Evolutionary conservation across 2,113 vertebrate genomes (phyloP), one percentile per base, ranked within the genome.

Genomic region (Grammomys surdaster): DNA sequence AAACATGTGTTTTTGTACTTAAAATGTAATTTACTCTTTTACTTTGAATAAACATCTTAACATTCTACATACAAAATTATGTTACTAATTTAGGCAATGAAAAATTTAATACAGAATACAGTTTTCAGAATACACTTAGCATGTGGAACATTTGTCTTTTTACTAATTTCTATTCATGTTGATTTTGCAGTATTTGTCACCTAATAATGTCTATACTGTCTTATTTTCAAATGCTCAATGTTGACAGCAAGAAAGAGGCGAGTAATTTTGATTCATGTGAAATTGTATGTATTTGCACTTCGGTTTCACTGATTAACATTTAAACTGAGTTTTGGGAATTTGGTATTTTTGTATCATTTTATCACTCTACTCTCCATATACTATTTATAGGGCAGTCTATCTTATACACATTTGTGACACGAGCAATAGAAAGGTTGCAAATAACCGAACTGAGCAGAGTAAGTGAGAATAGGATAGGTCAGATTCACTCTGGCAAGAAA

Each of bases 401-500:
- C 70, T 94, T 88, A 72, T 80, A 48, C 84, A 65, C 9, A 88
- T 92, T 92, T 70, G 93, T 93, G 77, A 92, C n/a, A 91, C 69
- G 54, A 86, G 46, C 58, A 73, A 90, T 60, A 3, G 43, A 94
- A 97, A 31, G 20, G 93, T 54, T 97, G 72, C 76, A 96, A 95
- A 92, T 90, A 95, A 85, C 20, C 36, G 36, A 93, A 0, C 10
- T 92, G 72, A 63, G 26, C 87, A 77, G 77, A 93, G 10, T 78
- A 60, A 93, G 73, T 43, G n/a, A 94, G 86, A 93, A 46, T 87
- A 51, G 58, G 11, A n/a, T 51, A 97, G 96, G 86, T 90, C 70
- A 95, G 46, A 91, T 86, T 96, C 81, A 96, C 67, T 97, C 58
- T 95, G 91, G 60, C 93, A 97, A 72, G 63, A 98, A 98, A 98